Percentiles rank a stretch among this genome's conserved stretches.
phyloP scores from a whole-genome alignment of 2,113 vertebrate species.

The Trematocara nigrifrons region DNA sequence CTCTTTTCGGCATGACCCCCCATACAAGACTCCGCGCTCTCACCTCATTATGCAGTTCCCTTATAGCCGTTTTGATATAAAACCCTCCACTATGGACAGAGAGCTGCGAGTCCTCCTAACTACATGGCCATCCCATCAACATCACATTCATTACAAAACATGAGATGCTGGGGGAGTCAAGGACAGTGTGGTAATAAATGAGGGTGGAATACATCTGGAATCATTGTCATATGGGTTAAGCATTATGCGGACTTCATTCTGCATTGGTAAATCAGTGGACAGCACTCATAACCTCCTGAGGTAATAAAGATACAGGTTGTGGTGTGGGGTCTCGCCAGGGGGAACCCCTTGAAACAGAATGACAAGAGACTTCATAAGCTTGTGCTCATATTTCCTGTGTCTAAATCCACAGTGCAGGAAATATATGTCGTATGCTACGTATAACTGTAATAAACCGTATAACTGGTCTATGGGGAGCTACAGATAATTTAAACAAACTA shows the following conservation, averaged over 20 bases:
- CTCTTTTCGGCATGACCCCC: conserved; percentile 77
- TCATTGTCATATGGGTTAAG: conserved; percentile 80
- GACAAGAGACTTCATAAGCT: conserved; percentile 28
- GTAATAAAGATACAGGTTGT: conserved; percentile 76
- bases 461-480: neutral
- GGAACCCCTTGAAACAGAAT: conserved; percentile 29
- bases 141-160: conserved; percentile 84
- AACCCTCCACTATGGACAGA: conserved; percentile 71
- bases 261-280: conserved; percentile 79
- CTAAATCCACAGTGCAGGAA: conserved; percentile 6
- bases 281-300: conserved; percentile 71
- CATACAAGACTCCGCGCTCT: conserved; percentile 73
- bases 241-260: conserved; percentile 77
- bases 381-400: conserved; percentile 2
- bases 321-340: conserved; percentile 52
- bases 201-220: conserved; percentile 81
- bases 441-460: neutral
- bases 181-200: conserved; percentile 80
- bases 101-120: conserved; percentile 70
- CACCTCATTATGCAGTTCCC: conserved; percentile 81
- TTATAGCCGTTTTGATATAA: conserved; percentile 81
- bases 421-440: neutral
- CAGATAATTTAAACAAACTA: neutral
- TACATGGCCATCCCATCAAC: conserved; percentile 80
- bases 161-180: conserved; percentile 80